Conservation (phyloP, 2,797 vertebrate genomes). For the Synaphobranchus kaupii region DNA sequence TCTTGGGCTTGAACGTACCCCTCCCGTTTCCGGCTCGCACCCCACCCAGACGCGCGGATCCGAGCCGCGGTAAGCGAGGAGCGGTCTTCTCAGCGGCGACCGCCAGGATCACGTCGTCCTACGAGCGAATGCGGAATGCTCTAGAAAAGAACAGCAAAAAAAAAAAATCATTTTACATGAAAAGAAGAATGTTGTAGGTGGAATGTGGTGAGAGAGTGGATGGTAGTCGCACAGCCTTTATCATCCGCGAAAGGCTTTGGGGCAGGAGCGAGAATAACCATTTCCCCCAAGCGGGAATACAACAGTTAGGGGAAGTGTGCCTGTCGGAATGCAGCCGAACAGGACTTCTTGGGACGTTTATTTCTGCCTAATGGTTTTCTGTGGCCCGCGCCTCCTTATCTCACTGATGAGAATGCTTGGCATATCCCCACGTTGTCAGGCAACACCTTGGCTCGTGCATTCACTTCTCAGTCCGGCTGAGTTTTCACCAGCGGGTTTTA, state of each 20-base stretch:
- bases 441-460: neutral
- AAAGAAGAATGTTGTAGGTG: neutral
- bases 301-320: neutral
- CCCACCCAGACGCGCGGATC: neutral
- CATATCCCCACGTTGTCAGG: neutral
- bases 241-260: neutral
- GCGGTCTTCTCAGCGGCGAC: neutral
- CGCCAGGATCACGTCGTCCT: neutral
- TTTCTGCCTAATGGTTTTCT: neutral
- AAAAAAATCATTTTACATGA: neutral
- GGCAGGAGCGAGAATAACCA: neutral
- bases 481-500: neutral
- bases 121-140: neutral
- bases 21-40: neutral
- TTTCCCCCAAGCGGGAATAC: neutral
- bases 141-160: neutral
- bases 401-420: neutral
- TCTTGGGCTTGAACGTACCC: neutral
- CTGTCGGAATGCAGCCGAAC: neutral
- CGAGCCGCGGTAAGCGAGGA: neutral
- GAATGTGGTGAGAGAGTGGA: neutral
- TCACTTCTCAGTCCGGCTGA: neutral
- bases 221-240: neutral
- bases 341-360: neutral
- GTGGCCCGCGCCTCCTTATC: neutral